Base-by-base conservation (phyloP, 2,888 invertebrate species). In the Venustoraphidia nigricollis region DNA sequence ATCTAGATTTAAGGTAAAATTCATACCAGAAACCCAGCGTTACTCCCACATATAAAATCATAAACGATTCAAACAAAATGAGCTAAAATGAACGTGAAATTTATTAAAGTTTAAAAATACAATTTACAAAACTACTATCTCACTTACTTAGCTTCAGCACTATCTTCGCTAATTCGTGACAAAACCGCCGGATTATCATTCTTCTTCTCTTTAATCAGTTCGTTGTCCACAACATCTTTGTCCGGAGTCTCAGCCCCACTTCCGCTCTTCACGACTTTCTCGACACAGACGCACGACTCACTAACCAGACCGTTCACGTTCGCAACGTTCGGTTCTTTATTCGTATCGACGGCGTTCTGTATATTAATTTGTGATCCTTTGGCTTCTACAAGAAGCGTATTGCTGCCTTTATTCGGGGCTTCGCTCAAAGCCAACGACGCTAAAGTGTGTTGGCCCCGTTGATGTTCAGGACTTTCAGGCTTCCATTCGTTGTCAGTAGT, bases 401-500 rank as follows among this genome's bases (percentile, higher is more conserved):
- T 37, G 34, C 45, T 46, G 27, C 47, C 47, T 14, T 43, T 42
- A 43, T 47, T 46, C 6, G 49, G 35, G 17, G 46, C 38, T 37
- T 46, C 46, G 39, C 44, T 49, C 38, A 46, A 27, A 17, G 42
- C 43, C 10, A 46, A 35, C 10, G 49, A 46, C 10, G 34, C 39
- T 14, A 43, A 10, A 27, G 51, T 36, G 34, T 51, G 44, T 14
- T 53, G 53, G 36, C 49, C 53, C 9, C 56, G 59, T 44, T 63
- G 61, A 59, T 77, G 77, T 55, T 77, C 77, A 2, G 77, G 77
- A 56, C 79, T 77, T 57, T 91, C 91, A 54, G 86, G 89, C 60
- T 89, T 90, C 88, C 91, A 91, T 64, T 92, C 92, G 65, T 92
- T 91, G 63, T 93, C 92, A 0, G 90, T 90, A 44, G 91, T 90